These are phyloP conservation scores for Eclectus roratus DNA, from an alignment of 2,113 vertebrate genomes.

Conservation along the genomic window DNA sequence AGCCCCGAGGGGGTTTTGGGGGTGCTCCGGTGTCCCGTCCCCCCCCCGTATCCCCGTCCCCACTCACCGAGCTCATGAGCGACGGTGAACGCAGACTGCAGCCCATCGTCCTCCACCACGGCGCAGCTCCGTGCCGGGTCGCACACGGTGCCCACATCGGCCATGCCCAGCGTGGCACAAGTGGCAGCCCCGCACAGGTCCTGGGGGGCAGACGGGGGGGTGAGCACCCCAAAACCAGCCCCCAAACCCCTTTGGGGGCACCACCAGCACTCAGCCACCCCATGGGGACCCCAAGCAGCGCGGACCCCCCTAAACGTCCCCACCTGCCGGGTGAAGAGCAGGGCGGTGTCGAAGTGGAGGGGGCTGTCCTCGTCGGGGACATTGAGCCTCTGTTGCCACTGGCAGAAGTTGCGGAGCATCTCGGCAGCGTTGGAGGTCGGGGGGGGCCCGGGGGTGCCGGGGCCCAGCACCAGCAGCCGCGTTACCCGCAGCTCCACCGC, in stretches of 20 bases:
- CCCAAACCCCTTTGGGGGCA: background rate
- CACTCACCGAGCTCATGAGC: conserved; percentile 74
- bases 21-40: rapidly evolving
- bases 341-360: conserved; percentile 74
- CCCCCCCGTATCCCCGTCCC: background rate
- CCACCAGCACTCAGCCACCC: background rate
- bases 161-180: conserved; percentile 77
- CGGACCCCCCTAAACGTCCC: background rate
- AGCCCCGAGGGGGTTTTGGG: background rate
- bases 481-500: conserved; percentile 73
- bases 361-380: conserved; percentile 64
- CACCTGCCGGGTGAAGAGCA: conserved; percentile 77
- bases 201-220: background rate
- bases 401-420: conserved; percentile 75
- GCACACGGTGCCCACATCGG: conserved; percentile 76
- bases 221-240: background rate
- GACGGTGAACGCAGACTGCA: conserved; percentile 72
- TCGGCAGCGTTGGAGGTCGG: conserved; percentile 67
- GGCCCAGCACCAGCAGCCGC: conserved; percentile 68
- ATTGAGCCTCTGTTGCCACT: conserved; percentile 74
- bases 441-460: conserved; percentile 59
- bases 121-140: conserved; percentile 74
- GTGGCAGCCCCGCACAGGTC: conserved; percentile 75
- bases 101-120: conserved; percentile 75
- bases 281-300: background rate